Evolutionary conservation across 2,888 invertebrate genomes (phyloP).

Genomic region (Andrena marginata): DNA sequence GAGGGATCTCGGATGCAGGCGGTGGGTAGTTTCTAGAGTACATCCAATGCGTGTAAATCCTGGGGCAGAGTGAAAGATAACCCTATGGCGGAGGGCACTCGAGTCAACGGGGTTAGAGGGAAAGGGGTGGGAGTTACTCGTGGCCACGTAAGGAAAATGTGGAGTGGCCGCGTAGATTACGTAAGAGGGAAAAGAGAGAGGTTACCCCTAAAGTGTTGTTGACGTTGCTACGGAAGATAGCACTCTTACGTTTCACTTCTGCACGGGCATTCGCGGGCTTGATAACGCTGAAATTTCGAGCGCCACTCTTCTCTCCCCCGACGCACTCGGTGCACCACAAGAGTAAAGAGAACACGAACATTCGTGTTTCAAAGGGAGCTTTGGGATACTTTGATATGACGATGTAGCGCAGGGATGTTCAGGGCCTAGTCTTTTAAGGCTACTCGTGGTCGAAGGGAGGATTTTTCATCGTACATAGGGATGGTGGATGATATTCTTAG

Average conservation of each 20-base stretch:
- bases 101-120: constrained; percentile 26
- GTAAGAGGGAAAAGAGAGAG: constrained; percentile 51
- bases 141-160: constrained; percentile 29
- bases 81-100: constrained; percentile 52
- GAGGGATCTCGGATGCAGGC: constrained; percentile 31
- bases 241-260: constrained; percentile 46
- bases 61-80: constrained; percentile 55
- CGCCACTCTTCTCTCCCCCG: constrained; percentile 31
- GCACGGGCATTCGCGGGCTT: constrained; percentile 34
- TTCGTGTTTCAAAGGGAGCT: not conserved
- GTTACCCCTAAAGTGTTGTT: constrained; percentile 52
- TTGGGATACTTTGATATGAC: not conserved
- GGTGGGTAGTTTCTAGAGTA: constrained; percentile 21
- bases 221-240: constrained; percentile 53
- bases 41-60: constrained; percentile 57
- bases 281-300: constrained; percentile 57
- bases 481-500: not conserved
- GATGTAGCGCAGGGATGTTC: not conserved
- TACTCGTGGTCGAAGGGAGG: too few relatives aligned
- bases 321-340: not conserved
- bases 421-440: not conserved
- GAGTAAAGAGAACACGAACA: constrained; percentile 3
- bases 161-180: constrained; percentile 52
- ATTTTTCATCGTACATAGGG: not conserved
- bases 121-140: constrained; percentile 20